Conservation (phyloP, 1,140 invertebrate species). For the Drosophila kohkoa region DNA sequence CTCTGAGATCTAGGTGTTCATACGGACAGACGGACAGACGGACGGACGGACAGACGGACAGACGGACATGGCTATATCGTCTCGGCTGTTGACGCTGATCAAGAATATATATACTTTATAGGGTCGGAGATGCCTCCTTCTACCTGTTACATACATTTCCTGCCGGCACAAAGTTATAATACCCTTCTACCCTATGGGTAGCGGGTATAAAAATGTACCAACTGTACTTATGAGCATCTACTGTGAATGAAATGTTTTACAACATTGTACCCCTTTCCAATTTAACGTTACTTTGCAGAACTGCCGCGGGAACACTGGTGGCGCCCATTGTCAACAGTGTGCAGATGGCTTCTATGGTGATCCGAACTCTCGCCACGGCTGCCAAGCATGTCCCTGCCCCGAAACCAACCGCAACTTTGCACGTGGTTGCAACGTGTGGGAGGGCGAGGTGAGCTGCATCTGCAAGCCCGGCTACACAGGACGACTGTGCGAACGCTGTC, state of each 20-base stretch:
- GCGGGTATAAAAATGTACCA: not conserved
- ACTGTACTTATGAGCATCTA: not conserved
- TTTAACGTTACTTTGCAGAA: conserved; percentile 87
- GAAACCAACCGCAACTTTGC: conserved; percentile 90
- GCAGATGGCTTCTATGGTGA: conserved; percentile 94
- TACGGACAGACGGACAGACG: too few relatives aligned
- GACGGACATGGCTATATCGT: too few relatives aligned
- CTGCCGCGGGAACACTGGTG: conserved; percentile 93
- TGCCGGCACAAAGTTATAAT: too few relatives aligned
- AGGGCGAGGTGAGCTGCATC: conserved; percentile 88
- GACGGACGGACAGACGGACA: too few relatives aligned
- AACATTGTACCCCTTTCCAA: not conserved
- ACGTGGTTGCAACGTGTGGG: conserved; percentile 87
- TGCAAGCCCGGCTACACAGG: conserved; percentile 90
- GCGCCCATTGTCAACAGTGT: conserved; percentile 91
- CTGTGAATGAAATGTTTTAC: not conserved
- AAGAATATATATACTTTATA: too few relatives aligned
- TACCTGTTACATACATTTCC: too few relatives aligned
- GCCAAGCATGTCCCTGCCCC: conserved; percentile 94
- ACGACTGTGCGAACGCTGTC: conserved; percentile 89
- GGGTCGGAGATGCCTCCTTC: too few relatives aligned
- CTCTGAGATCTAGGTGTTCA: too few relatives aligned
- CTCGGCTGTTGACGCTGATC: too few relatives aligned
- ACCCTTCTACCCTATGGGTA: too few relatives aligned
- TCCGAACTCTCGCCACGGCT: conserved; percentile 88